phyloP scores from a whole-genome alignment of 2,888 invertebrate species.

The Amiota minor region DNA sequence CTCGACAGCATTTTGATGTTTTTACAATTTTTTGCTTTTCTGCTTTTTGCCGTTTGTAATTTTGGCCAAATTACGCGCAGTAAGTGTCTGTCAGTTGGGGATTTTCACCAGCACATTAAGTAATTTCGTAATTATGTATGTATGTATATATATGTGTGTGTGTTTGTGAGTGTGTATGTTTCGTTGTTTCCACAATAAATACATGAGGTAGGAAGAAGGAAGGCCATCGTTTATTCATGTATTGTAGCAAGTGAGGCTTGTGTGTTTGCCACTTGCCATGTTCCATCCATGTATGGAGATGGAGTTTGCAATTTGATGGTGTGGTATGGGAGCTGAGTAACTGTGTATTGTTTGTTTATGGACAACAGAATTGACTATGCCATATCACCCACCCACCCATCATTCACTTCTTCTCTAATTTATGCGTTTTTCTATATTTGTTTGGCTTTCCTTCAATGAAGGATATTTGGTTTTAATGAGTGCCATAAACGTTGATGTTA shows the following conservation, averaged over 20 bases:
- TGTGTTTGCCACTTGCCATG: too few species aligned
- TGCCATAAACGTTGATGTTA: background rate
- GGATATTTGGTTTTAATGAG: conserved; percentile 30
- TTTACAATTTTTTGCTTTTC: conserved; percentile 47
- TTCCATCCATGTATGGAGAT: too few species aligned
- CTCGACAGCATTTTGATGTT: conserved; percentile 37
- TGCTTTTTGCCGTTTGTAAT: conserved; percentile 50
- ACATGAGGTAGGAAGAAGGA: too few species aligned
- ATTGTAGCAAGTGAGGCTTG: too few species aligned
- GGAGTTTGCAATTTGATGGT: too few species aligned
- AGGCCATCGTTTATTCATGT: too few species aligned
- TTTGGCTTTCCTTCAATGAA: background rate
- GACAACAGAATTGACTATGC: too few species aligned
- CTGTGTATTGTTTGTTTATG: conserved; percentile 2
- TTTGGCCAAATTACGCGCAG: conserved; percentile 53
- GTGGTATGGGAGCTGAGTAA: too few species aligned
- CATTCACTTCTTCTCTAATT: background rate
- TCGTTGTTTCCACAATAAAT: too few species aligned
- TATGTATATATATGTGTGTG: background rate
- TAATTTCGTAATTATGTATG: conserved; percentile 39
- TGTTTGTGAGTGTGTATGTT: background rate
- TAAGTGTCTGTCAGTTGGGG: conserved; percentile 41
- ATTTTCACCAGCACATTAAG: conserved; percentile 35
- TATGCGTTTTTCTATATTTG: conserved; percentile 18
- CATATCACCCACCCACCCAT: too few species aligned